These are phyloP conservation scores for Nannoperca obscura DNA, from an alignment of 2,797 vertebrate species.

Conservation along the genomic window DNA sequence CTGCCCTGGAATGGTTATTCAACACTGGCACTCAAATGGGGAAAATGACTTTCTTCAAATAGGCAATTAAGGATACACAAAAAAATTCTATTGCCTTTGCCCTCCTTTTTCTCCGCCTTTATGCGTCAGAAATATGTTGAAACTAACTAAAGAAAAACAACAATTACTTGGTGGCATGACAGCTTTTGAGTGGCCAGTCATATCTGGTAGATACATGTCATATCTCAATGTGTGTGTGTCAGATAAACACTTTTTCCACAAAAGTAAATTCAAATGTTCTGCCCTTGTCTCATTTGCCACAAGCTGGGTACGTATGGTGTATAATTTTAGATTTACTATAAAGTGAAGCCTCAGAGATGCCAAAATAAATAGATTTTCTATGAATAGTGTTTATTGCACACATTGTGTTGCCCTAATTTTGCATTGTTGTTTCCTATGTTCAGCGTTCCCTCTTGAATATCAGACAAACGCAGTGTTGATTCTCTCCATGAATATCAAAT, in stretches of 20 bases:
- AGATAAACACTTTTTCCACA: background rate
- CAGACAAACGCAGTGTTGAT: slow-evolving; percentile 58
- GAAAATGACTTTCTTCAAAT: slow-evolving; percentile 11
- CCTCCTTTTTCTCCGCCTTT: background rate
- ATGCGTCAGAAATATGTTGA: background rate
- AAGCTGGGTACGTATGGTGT: background rate
- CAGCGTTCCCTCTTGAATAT: slow-evolving; percentile 52
- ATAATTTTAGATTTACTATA: slow-evolving; percentile 12
- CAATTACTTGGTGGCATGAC: background rate
- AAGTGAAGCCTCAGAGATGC: background rate
- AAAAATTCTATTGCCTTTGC: background rate
- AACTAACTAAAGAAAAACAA: slow-evolving; percentile 7
- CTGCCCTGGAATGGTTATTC: background rate
- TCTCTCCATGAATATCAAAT: slow-evolving; percentile 69
- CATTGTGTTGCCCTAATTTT: slow-evolving; percentile 62
- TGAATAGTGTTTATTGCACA: slow-evolving; percentile 27
- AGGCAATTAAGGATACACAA: slow-evolving; percentile 11
- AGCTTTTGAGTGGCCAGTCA: background rate
- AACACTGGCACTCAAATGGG: background rate
- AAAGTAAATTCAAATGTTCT: background rate
- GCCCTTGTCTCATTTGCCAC: background rate
- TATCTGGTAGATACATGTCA: background rate
- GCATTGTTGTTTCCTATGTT: slow-evolving; percentile 59
- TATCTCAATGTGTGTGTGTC: background rate
- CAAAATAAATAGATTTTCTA: slow-evolving; percentile 37